Conservation (phyloP, 2,113 vertebrate species). For the Mus pahari region DNA sequence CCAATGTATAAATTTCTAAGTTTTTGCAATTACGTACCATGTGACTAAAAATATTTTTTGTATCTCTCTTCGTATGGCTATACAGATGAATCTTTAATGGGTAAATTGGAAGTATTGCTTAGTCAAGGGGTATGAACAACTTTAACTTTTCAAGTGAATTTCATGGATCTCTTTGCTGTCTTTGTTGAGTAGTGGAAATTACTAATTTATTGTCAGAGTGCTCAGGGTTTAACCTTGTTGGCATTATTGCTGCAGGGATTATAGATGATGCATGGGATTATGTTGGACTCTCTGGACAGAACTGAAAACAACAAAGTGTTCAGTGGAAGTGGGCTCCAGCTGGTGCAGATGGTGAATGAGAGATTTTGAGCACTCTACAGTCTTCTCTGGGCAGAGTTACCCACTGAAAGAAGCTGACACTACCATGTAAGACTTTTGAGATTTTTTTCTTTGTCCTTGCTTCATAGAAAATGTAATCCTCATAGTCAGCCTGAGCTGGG, state of each 20-base stretch:
- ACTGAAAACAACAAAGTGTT: neutral
- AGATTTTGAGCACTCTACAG: neutral
- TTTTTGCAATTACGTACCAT: neutral
- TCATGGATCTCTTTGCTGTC: neutral
- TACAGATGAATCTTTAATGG: neutral
- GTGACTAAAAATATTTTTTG: neutral
- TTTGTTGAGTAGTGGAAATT: constrained; percentile 19
- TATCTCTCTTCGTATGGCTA: neutral
- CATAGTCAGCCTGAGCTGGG: neutral
- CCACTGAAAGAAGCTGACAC: neutral
- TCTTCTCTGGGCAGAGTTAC: neutral
- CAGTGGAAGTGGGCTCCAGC: constrained; percentile 14
- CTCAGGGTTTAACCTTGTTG: constrained; percentile 18
- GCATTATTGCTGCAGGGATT: neutral
- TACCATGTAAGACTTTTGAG: neutral
- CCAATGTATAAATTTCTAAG: neutral
- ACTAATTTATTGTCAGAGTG: neutral
- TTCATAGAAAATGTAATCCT: constrained; percentile 21
- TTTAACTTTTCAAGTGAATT: neutral
- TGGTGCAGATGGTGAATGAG: neutral
- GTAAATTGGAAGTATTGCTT: neutral
- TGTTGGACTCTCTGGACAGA: constrained; percentile 12
- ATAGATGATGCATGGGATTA: constrained; percentile 48
- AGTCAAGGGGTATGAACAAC: neutral
- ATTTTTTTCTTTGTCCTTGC: neutral